Evolutionary conservation across 2,113 vertebrate genomes (phyloP), one percentile per base, ranked within the genome.

Genomic region (Pterocles orientalis): DNA sequence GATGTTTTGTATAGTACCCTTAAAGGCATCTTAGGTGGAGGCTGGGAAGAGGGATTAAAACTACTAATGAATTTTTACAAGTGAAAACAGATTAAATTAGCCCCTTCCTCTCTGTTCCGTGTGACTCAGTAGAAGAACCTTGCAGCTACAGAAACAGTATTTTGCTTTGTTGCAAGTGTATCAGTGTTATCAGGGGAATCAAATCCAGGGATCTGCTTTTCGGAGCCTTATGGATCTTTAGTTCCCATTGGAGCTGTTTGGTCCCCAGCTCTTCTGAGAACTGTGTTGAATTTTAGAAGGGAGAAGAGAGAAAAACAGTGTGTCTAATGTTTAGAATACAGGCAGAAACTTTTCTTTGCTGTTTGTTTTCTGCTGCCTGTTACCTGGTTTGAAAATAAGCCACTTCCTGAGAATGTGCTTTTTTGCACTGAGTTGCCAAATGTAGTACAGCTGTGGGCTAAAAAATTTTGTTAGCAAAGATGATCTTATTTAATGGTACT

Each of bases 31-130:
- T 86, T 92, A 86, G 51, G 45, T 83, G 60, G 43, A 86, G 39
- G 53, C 69, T 87, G 84, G 65, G 56, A 54, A 78, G 75, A 92
- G 34, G 73, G 61, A 79, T 94, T 87, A 89, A 87, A 89, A 87
- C 60, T 91, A 58, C 86, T 89, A 75, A 79, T 85, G 73, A 89
- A 51, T 87, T 91, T 89, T 91, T 91, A 43, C 47, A 90, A 89
- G 69, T 64, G 69, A 78, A 84, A 94, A 43, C 70, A 71, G 71
- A 84, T 90, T 73, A 43, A 92, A 92, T 18, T 65, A 78, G 53
- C 83, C 60, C 18, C 26, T 89, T 95, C 64, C 77, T 21, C 17
- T 86, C 28, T 81, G 33, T 89, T 90, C 31, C 85, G 23, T 26
- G 10, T 72, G 41, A 61, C 68, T 93, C n/a, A 50, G 71, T 79